These are phyloP conservation scores for Dendrolimus kikuchii DNA, from an alignment of 1,140 invertebrate species.

Conservation along the genomic window DNA sequence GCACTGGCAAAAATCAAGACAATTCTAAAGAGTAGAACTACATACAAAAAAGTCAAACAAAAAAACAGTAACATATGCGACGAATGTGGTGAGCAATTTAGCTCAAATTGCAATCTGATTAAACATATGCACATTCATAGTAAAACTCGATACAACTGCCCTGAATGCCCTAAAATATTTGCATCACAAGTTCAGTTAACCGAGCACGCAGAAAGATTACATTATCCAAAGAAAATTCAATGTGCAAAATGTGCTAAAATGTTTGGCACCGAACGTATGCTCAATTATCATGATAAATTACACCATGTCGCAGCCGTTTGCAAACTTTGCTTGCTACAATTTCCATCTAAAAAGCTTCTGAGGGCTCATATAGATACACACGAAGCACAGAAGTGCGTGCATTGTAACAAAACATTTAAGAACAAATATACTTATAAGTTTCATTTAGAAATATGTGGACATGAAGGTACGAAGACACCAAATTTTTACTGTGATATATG, in stretches of 20 bases:
- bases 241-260: conserved; percentile 44
- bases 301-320: conserved; percentile 37
- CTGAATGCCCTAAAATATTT: conserved; percentile 41
- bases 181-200: conserved; percentile 24
- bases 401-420: conserved; percentile 31
- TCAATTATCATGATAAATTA: conserved; percentile 33
- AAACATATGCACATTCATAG: conserved; percentile 37
- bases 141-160: conserved; percentile 23
- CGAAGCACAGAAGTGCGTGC: conserved; percentile 25
- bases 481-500: conserved; percentile 52
- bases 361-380: conserved; percentile 39
- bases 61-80: conserved; percentile 23
- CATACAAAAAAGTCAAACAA: conserved; percentile 23
- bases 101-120: conserved; percentile 15
- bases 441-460: conserved; percentile 37
- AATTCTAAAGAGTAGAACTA: conserved; percentile 27
- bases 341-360: conserved; percentile 35
- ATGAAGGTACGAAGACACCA: conserved; percentile 12
- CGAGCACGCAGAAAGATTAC: conserved; percentile 39
- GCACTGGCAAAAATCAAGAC: conserved; percentile 31
- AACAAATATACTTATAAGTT: conserved; percentile 31
- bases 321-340: conserved; percentile 39
- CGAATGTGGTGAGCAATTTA: conserved; percentile 32
- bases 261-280: conserved; percentile 39
- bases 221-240: conserved; percentile 39